Evolutionary conservation across 2,888 invertebrate genomes (phyloP), one percentile per base, ranked within the genome.

Genomic region (Ennomos erosarius): DNA sequence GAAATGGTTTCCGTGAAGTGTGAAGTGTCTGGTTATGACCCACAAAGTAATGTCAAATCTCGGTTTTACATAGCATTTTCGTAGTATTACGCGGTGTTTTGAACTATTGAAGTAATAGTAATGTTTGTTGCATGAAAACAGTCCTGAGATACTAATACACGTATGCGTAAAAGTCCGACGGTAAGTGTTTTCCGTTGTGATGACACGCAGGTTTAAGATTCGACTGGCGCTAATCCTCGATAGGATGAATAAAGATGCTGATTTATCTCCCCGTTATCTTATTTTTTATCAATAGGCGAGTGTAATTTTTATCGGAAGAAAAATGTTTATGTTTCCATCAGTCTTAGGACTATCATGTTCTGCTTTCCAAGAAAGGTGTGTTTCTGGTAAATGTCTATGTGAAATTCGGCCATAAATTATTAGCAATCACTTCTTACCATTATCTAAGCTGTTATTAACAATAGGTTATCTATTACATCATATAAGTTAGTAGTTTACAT

Each of bases 31-130:
- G 83, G 81, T 79, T 84, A 82, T 88, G 89, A 89, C 88, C 88
- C 86, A 86, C 79, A 87, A 88, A 82, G 81, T 83, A 84, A 86
- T 88, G 89, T 90, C 91, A 91, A 83, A 85, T 78, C 88, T 87
- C 87, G 87, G 89, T 90, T 91, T 88, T 82, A 83, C 76, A 76
- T 73, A 78, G 72, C 75, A 79, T 85, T 88, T 84, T 76, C 69
- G 73, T 74, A 66, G 64, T 69, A 77, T 75, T 81, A 74, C 78
- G 76, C 75, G 74, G 74, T 78, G 70, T 76, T 79, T 76, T 71
- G 65, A 59, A 67, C 66, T 48, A 69, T 76, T 71, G 65, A 59
- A 67, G 66, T 48, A 69, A 67, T 69, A 56, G 34, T 63, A 65
- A 45, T 67, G 40, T 56, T 43, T 37, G 44, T 38, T 63, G 44